A percentile compares a stretch with the other conserved stretches of the same genome.
These are phyloP conservation scores for Athripsodes cinereus DNA, from an alignment of 2,888 invertebrate species.

Conservation along the genomic window DNA sequence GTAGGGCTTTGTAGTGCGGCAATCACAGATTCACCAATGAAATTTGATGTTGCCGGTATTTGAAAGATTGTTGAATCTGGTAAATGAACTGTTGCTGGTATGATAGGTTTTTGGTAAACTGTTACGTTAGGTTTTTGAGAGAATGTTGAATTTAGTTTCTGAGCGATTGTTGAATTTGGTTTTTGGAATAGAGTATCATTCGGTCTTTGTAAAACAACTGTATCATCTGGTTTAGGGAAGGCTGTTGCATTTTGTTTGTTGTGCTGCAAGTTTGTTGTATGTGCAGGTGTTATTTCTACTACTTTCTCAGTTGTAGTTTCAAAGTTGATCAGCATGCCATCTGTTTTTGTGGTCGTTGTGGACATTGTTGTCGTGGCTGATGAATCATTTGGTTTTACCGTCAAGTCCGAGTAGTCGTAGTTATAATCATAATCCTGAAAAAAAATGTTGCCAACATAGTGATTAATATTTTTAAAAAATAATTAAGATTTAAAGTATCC, in stretches of 20 bases:
- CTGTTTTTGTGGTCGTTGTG: conserved; percentile 3
- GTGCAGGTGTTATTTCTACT: conserved; percentile 22
- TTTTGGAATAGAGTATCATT: neutral
- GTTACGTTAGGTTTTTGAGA: conserved; percentile 2
- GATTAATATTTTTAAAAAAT: no score
- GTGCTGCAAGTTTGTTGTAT: neutral
- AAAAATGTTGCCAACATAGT: no score
- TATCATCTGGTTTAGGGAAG: conserved; percentile 5
- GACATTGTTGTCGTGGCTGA: conserved; percentile 8
- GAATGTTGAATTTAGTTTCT: neutral
- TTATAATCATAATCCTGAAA: conserved; percentile 65
- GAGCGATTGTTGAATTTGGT: neutral
- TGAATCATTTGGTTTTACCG: conserved; percentile 54
- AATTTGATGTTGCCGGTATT: neutral
- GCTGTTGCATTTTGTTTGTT: conserved; percentile 4
- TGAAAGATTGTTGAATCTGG: neutral
- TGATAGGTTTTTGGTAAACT: neutral
- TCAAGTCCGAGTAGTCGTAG: conserved; percentile 68
- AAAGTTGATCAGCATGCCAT: neutral
- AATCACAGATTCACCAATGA: neutral
- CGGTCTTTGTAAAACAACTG: neutral
- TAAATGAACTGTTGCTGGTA: neutral
- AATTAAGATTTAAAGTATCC: no score
- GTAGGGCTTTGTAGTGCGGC: neutral
- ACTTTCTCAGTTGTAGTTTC: conserved; percentile 22